Percentiles rank a stretch among this genome's conserved stretches.
phyloP scores from a whole-genome alignment of 2,113 vertebrate genomes.

The Podilymbus podiceps region DNA sequence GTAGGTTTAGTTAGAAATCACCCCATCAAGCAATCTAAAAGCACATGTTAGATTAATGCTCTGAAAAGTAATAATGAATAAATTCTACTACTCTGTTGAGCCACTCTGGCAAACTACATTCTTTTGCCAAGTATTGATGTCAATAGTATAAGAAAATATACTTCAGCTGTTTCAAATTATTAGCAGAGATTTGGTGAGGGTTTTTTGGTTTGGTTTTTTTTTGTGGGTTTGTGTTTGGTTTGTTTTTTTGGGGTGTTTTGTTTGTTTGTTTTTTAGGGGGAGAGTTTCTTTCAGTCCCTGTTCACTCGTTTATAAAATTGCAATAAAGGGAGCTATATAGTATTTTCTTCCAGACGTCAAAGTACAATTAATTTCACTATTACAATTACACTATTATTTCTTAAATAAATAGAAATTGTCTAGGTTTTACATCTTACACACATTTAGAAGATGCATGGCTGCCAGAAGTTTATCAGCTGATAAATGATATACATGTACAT shows the following conservation, averaged over 20 bases:
- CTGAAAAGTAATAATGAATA: background rate
- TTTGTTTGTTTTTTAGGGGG: too few species aligned
- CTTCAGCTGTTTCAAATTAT: background rate
- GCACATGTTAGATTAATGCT: background rate
- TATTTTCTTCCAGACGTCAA: background rate
- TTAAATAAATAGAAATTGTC: background rate
- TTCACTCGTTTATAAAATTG: background rate
- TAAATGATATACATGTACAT: background rate
- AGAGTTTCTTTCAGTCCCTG: background rate
- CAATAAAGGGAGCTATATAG: background rate
- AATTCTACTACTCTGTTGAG: constrained; percentile 4
- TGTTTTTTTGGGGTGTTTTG: too few species aligned
- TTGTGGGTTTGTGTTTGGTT: too few species aligned
- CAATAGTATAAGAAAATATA: background rate
- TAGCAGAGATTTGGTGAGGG: background rate
- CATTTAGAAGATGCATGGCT: background rate
- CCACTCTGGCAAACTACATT: background rate
- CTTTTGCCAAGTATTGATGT: background rate
- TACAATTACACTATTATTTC: background rate
- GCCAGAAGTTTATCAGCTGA: background rate
- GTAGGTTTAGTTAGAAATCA: background rate
- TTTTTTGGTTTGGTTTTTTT: background rate
- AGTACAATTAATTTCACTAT: background rate
- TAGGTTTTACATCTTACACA: background rate
- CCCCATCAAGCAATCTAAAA: background rate